Base-by-base conservation (phyloP, 1,140 invertebrate genomes). In the Kradibia gibbosae region DNA sequence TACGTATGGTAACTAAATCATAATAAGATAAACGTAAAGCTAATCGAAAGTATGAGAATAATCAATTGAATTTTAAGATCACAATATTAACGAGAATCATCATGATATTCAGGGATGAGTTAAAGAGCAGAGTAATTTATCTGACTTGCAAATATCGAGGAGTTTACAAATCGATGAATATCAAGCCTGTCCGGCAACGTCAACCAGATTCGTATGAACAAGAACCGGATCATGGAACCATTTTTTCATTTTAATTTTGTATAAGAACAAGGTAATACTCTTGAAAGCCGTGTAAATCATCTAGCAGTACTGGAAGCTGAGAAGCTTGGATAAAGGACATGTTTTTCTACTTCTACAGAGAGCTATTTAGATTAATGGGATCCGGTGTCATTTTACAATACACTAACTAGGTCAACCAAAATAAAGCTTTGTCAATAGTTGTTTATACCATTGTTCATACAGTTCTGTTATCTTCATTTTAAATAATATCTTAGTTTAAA, bases 11-110 rank as follows among this genome's bases (percentile, higher is more conserved):
- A 48, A 42, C 39, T 50, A 13, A 31, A 11, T 17, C 55, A 4
- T 0, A 7, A 17, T 7, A 4, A 65, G 62, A 57, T 71, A 80
- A 83, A 83, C 73, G 80, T 80, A 48, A n/a, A 34, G 22, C 71
- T 20, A 62, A 77, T 85, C 83, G 85, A 86, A 86, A 86, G 85
- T 85, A 83, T 76, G 78, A 82, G 81, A 83, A 81, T 79, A 55
- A 83, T 78, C 78, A 80, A 74, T 81, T 76, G 55, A 74, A 80
- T 83, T 84, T 84, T 84, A 85, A 86, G 85, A 82, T 82, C 39
- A 39, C 5, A 5, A 13, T 0, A 22, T 10, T 42, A 60, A 34
- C 22, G 11, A 28, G 25, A 48, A 25, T 45, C 15, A 55, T 1
- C 17, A 39, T 36, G 67, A 57, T 34, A 22, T n/a, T 22, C 34